A percentile compares a stretch with the other conserved stretches of the same genome.
Evolutionary conservation across 2,888 invertebrate genomes (phyloP).

Genomic region (Lycia hirtaria): DNA sequence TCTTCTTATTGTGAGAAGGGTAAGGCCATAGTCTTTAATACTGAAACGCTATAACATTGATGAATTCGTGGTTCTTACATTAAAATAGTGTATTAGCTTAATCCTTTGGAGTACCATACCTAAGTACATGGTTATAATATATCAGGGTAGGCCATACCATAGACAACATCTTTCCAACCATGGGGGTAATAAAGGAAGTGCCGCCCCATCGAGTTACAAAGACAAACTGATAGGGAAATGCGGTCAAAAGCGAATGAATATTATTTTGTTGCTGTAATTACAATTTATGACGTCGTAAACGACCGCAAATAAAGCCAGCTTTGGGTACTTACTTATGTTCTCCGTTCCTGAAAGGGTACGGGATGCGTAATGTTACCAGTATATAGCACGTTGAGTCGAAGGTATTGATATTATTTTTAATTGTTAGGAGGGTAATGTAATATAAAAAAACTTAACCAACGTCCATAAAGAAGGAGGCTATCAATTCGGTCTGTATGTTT

Average conservation of each 20-base stretch:
- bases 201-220: constrained; percentile 46
- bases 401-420: background rate
- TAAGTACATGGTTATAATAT: no score
- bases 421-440: background rate
- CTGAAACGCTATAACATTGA: no score
- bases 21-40: no score
- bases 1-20: no score
- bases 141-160: no score
- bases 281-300: constrained; percentile 57
- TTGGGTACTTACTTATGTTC: constrained; percentile 4
- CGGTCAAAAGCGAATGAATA: constrained; percentile 65
- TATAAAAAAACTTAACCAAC: no score
- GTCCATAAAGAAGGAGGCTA: no score
- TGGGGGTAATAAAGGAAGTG: constrained; percentile 70
- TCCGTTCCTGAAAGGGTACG: background rate
- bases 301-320: constrained; percentile 35
- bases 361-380: background rate
- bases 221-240: constrained; percentile 21
- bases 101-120: no score
- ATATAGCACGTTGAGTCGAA: background rate
- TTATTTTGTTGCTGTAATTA: constrained; percentile 55
- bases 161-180: no score
- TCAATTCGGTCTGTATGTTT: no score
- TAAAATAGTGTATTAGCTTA: no score
- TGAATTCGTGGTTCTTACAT: no score